Evolutionary conservation across 2,888 invertebrate species (phyloP).

Genomic region (Steromphala cineraria): DNA sequence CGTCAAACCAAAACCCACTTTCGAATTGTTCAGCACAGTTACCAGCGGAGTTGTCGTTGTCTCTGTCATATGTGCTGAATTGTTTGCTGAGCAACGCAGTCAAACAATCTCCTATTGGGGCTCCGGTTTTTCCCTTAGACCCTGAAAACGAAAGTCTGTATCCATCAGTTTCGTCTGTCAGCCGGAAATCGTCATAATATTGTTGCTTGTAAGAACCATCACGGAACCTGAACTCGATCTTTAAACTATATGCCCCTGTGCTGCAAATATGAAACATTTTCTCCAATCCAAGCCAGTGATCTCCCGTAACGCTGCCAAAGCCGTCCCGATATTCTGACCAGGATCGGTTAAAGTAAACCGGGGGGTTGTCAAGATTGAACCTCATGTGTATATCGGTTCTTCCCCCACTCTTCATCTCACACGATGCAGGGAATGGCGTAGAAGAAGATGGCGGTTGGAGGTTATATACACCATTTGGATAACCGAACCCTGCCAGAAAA

Average conservation of each 20-base stretch:
- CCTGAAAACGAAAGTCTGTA: background rate
- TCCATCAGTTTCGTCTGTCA: background rate
- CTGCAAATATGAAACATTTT: background rate
- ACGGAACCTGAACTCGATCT: background rate
- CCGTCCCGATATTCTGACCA: background rate
- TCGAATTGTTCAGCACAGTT: conserved; percentile 28
- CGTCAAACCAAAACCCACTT: conserved; percentile 37
- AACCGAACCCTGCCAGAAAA: background rate
- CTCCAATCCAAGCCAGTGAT: background rate
- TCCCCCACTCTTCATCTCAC: background rate
- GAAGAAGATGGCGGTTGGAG: background rate
- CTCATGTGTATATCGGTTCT: background rate
- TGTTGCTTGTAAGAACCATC: background rate
- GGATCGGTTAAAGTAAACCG: background rate
- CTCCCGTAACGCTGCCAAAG: background rate
- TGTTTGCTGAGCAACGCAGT: background rate
- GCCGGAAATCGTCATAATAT: background rate
- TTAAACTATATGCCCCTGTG: background rate
- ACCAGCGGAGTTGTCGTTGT: background rate
- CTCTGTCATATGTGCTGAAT: background rate
- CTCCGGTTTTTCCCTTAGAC: background rate
- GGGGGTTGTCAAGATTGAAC: background rate
- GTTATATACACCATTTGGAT: background rate
- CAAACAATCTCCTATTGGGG: background rate
- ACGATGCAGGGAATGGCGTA: background rate